A percentile compares a stretch with the other conserved stretches of the same genome.
Evolutionary conservation across 1,140 invertebrate genomes (phyloP).

Genomic region (Heterodera schachtii): DNA sequence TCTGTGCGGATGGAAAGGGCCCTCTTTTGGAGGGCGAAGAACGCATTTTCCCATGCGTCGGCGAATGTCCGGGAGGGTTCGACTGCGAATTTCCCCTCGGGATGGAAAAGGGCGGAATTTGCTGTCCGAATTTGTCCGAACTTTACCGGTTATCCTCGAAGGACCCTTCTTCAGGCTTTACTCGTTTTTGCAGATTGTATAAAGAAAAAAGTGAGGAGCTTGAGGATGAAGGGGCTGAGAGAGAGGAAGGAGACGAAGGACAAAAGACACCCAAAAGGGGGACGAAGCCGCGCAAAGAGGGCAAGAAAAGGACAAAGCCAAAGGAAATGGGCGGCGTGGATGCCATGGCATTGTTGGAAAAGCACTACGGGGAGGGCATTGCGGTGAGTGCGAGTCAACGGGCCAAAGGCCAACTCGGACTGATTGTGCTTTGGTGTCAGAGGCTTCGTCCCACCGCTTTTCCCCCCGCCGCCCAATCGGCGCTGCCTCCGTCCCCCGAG

Average conservation of each 20-base stretch:
- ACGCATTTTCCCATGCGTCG: constrained; percentile 35
- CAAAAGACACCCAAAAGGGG: neutral
- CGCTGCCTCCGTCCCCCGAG: neutral
- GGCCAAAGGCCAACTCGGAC: neutral
- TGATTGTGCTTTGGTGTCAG: neutral
- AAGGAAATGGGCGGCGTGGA: constrained; percentile 11
- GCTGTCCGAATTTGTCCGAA: constrained; percentile 43
- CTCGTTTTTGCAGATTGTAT: constrained; percentile 4
- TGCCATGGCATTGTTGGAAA: constrained; percentile 25
- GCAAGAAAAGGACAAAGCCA: neutral
- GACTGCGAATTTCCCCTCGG: constrained; percentile 32
- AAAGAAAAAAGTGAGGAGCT: constrained; percentile 17
- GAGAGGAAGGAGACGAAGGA: neutral
- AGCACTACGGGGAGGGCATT: constrained; percentile 22
- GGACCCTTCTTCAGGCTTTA: neutral
- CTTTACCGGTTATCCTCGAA: constrained; percentile 25
- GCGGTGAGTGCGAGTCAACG: constrained; percentile 5
- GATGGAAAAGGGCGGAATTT: constrained; percentile 30
- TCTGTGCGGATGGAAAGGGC: constrained; percentile 46
- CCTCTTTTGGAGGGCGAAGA: constrained; percentile 46
- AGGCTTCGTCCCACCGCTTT: neutral
- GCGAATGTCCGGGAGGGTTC: constrained; percentile 45
- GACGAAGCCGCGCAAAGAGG: neutral
- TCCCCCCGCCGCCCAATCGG: neutral
- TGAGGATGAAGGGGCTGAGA: constrained; percentile 10